Conservation (phyloP, 2,113 vertebrate genomes). For the Halcyon malimbica region DNA sequence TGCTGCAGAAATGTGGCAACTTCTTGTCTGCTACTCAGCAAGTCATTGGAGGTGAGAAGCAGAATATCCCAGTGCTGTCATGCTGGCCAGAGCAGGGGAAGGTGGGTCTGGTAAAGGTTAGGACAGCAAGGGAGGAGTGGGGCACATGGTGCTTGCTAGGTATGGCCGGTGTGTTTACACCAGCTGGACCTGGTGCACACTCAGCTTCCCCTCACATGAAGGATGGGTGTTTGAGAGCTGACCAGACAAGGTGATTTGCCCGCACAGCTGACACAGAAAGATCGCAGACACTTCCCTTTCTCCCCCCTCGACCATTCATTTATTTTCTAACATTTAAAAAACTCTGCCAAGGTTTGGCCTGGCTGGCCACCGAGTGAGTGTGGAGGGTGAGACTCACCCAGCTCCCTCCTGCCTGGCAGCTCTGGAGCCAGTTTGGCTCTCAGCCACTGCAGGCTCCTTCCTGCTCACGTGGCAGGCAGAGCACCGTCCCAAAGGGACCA, state of each 20-base stretch:
- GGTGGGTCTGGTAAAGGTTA: not conserved
- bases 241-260: not conserved
- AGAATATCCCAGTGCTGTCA: not conserved
- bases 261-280: not conserved
- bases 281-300: not conserved
- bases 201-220: not conserved
- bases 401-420: not conserved
- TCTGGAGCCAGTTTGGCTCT: not conserved
- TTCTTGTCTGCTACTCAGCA: not conserved
- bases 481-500: fast-evolving
- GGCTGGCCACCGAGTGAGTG: fast-evolving
- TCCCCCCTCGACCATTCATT: fast-evolving
- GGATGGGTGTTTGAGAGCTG: not conserved
- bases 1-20: not conserved
- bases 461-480: not conserved
- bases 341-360: not conserved
- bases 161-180: not conserved
- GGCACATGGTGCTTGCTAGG: not conserved
- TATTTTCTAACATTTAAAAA: not conserved
- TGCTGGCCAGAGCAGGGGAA: not conserved
- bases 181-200: not conserved
- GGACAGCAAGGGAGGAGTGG: not conserved
- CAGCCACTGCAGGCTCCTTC: fast-evolving
- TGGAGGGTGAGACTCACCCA: not conserved
- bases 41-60: not conserved